Base-by-base conservation (phyloP, 2,797 vertebrate species). In the Meda fulgida region DNA sequence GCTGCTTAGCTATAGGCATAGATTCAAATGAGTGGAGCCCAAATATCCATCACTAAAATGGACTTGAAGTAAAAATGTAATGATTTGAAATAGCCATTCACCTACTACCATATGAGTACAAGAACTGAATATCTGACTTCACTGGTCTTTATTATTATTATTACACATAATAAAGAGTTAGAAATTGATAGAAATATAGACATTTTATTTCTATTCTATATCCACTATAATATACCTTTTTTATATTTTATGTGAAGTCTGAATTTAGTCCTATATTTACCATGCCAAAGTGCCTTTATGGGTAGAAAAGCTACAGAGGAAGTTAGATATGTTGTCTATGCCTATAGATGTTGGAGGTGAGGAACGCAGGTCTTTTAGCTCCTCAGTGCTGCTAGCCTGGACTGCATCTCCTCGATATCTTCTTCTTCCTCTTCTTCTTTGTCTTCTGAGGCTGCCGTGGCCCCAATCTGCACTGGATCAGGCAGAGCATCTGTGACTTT, bases 401-500 rank as follows among this genome's bases (percentile, higher is more conserved):
- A 97, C 94, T 99, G 98, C 98, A 99, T 99, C 0, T 95, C 97
- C 87, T 99, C 98, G 14, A 99, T 96, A 88, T 98, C 97, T 26
- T 99, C 98, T 83, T 98, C 98, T 21, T 98, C 97, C 29, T 97
- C 97, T 5, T 0, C 83, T 0, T 79, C 78, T 3, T 79, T 60
- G 1, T 95, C 95, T 0, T 97, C 97, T 0, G 95, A 96, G 4
- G 95, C 96, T 0, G 97, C 98, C 0, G 93, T 90, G 0, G 97
- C 97, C 51, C 96, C 97, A 6, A 10, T 4, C 0, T 93, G 91
- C 23, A 96, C 96, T 0, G 95, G 92, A 63, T 97, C 97, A 0
- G 98, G 98, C 76, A 99, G 96, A 72, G 96, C 95, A 0, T 98
- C 97, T 2, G 96, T 97, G 88, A 99, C 97, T 95, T 99, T 99